A percentile compares a stretch with the other conserved stretches of the same genome.
Conservation (phyloP, 1,140 invertebrate genomes). For the Drosophila melanogaster region DNA sequence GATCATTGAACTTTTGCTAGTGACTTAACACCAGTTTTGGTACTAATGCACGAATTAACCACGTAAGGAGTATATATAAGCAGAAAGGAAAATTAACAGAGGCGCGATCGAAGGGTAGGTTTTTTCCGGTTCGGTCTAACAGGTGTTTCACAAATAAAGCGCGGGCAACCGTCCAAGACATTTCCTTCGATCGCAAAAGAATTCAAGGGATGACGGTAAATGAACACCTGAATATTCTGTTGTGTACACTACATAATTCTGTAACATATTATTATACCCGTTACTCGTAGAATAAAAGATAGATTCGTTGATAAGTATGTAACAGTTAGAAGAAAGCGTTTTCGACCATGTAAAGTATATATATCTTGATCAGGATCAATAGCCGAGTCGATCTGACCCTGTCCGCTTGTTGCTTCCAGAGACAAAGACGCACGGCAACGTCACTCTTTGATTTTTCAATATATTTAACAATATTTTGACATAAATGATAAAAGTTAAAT, state of each 20-base stretch:
- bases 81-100: constrained; percentile 19
- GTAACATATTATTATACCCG: not conserved
- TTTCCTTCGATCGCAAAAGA: constrained; percentile 36
- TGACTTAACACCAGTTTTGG: not conserved
- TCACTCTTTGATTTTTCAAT: too few relatives aligned
- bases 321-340: too few relatives aligned
- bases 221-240: not conserved
- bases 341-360: too few relatives aligned
- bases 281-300: too few relatives aligned
- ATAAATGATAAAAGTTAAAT: too few relatives aligned
- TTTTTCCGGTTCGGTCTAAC: constrained; percentile 48
- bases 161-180: constrained; percentile 37
- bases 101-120: constrained; percentile 47
- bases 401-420: too few relatives aligned
- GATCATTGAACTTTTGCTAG: constrained; percentile 9
- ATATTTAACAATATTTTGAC: too few relatives aligned
- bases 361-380: too few relatives aligned
- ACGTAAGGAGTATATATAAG: not conserved
- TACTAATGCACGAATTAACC: constrained; percentile 1
- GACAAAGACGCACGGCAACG: too few relatives aligned
- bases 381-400: too few relatives aligned
- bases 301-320: too few relatives aligned
- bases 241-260: not conserved
- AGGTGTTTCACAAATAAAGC: constrained; percentile 58
- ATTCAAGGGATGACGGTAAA: not conserved